Percentiles rank a stretch among this genome's conserved stretches.
These are phyloP conservation scores for Neoniphon sammara DNA, from an alignment of 2,797 vertebrate genomes.

Conservation along the genomic window DNA sequence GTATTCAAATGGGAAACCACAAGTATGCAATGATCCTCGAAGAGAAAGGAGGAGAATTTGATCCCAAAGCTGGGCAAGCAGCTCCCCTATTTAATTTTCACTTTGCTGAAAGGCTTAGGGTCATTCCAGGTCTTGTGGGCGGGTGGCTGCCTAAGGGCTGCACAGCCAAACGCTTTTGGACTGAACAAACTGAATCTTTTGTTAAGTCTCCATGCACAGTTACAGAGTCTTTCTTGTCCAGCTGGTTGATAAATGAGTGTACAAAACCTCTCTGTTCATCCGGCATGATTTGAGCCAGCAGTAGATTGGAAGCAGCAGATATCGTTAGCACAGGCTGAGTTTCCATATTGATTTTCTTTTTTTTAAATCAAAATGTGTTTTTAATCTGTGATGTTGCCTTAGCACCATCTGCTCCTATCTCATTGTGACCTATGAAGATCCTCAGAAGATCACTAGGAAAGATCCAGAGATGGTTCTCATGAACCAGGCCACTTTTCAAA, in stretches of 20 bases:
- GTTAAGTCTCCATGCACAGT: constrained; percentile 24
- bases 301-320: constrained; percentile 20
- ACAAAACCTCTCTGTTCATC: constrained; percentile 35
- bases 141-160: constrained; percentile 47
- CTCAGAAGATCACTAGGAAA: too few species aligned
- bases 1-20: constrained; percentile 24
- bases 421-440: background rate
- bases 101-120: constrained; percentile 26
- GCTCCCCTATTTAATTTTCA: constrained; percentile 29
- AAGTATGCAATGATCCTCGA: background rate
- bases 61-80: constrained; percentile 21
- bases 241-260: constrained; percentile 33
- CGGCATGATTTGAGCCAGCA: constrained; percentile 28
- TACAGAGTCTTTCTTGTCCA: constrained; percentile 35
- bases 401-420: background rate
- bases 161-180: constrained; percentile 31
- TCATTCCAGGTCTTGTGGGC: constrained; percentile 62
- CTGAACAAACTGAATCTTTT: constrained; percentile 29
- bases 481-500: too few species aligned
- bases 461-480: too few species aligned
- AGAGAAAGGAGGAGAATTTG: background rate
- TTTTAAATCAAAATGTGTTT: constrained; percentile 1
- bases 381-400: background rate
- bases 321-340: constrained; percentile 20
- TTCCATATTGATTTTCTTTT: background rate